Evolutionary conservation across 2,113 vertebrate genomes (phyloP), one percentile per base, ranked within the genome.

Genomic region (Xiphophorus hellerii): DNA sequence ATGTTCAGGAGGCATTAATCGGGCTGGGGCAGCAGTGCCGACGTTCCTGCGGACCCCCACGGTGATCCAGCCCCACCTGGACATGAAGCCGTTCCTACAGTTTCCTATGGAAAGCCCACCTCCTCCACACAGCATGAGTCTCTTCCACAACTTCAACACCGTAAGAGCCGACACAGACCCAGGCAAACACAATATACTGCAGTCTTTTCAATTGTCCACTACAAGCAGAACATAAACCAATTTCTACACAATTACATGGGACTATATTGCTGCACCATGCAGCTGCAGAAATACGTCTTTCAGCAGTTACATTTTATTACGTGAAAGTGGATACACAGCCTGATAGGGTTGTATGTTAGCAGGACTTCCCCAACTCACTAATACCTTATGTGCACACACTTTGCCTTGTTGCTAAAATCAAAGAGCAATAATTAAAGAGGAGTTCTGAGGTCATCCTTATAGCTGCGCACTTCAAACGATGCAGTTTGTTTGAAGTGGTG

Each of bases 121-220:
- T 30, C 95, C 92, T 39, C 93, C 91, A 0, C 94, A 93, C 90
- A 93, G 91, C 84, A 87, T 95, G 81, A 92, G 84, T 71, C 93
- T 95, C 78, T 95, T 95, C 80, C 95, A 95, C 90, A 95, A 94
- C 91, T 95, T 95, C 87, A 95, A 90, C 66, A 85, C 94, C 66
- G 95, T 95, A 81, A 93, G 93, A 69, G 54, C 68, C 30, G 51
- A 44, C 51, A 42, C 70, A 71, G 48, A 84, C 27, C 54, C 29
- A 30, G 25, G 29, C 20, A 63, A 27, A 63, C 20, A n/a, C 39
- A 62, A 54, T 39, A 68, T 7, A 31, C 75, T 69, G 71, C 70
- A 78, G 65, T 62, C 54, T 54, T 66, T 61, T 61, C 51, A 71
- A 20, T 63, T 20, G 27, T 28, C 2, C 25, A 0, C 22, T 65